Base-by-base conservation (phyloP, 2,113 vertebrate species). In the Psettodes erumei region DNA sequence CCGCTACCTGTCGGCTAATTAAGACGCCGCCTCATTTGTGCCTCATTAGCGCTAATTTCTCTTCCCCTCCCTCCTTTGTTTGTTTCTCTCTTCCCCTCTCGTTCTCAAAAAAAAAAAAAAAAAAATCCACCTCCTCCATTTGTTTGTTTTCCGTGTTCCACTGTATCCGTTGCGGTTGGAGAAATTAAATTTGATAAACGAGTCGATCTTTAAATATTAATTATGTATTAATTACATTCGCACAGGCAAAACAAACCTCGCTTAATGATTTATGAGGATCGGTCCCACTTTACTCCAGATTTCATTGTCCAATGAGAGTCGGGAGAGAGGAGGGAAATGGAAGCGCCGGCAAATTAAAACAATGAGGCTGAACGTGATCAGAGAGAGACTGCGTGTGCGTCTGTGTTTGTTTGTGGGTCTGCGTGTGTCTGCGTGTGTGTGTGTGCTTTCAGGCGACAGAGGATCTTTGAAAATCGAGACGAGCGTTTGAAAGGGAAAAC, bases 141-240 rank as follows among this genome's bases (percentile, higher is more conserved):
- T 80, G 86, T 88, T 86, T 90, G 89, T 91, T 93, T 89, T 79
- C 72, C 84, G 69, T 33, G 33, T 72, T 78, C 75, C 76, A 28
- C 59, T 55, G 75, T 81, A 84, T 88, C 90, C 82, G 86, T 86
- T 80, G 88, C 85, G 72, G 90, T n/a, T 86, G 90, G 78, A 90
- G 87, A 93, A 93, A 91, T 94, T 92, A 92, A 93, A 93, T 94
- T 93, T 94, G 92, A 94, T 94, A 93, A 95, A 94, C 84, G 93
- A 93, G 92, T 87, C 87, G 86, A 94, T 94, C 92, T 94, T 95
- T 94, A 94, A 95, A 94, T 94, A 94, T 95, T 94, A 95, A 95
- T 94, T 93, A 94, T 94, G 94, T 93, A 95, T 94, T 95, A 94
- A 95, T 95, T 94, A 94, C 90, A 93, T 93, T 94, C 90, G 88